phyloP scores from a whole-genome alignment of 2,797 vertebrate genomes.

The Rhynchotus rufescens region DNA sequence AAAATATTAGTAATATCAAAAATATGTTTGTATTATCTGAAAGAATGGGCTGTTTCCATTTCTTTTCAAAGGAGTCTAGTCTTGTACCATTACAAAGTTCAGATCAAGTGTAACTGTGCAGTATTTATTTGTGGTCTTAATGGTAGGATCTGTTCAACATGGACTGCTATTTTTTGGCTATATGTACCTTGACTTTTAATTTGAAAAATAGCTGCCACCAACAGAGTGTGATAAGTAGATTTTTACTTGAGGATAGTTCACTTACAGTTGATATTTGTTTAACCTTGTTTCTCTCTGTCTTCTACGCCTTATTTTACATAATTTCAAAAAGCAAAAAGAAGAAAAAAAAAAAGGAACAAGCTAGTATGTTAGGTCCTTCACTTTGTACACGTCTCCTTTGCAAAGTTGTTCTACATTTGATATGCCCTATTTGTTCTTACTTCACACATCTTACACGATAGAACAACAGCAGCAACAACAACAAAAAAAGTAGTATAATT shows the following conservation, averaged over 20 bases:
- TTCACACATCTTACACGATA: neutral
- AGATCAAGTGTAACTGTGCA: neutral
- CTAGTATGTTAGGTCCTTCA: neutral
- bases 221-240: neutral
- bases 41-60: neutral
- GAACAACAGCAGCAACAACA: too few species aligned
- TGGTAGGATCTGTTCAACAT: neutral
- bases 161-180: neutral
- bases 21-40: neutral
- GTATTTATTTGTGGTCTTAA: neutral
- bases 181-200: neutral
- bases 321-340: neutral
- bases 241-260: neutral
- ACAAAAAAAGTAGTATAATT: neutral
- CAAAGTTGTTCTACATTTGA: neutral
- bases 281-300: neutral
- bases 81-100: neutral
- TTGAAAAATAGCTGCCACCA: neutral
- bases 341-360: neutral
- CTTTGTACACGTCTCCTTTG: neutral
- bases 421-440: neutral
- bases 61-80: neutral
- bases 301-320: neutral
- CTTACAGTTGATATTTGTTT: neutral
- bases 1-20: neutral